These are phyloP conservation scores for Paratilapia polleni DNA, from an alignment of 2,113 vertebrate species.

Conservation along the genomic window DNA sequence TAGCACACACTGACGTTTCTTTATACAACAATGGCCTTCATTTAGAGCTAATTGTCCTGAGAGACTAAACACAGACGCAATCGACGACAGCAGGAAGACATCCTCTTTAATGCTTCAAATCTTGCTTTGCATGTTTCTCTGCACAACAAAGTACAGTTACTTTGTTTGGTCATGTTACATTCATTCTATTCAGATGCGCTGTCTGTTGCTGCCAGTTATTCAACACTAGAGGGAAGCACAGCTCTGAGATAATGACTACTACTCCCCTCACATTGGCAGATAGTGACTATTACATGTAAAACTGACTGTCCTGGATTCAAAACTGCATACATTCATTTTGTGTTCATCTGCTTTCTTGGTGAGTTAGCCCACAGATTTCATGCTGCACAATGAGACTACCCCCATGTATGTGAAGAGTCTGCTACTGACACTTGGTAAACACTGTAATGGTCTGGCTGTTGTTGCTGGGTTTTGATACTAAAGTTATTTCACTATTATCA, in stretches of 20 bases:
- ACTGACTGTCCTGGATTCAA: too few species aligned
- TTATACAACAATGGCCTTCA: neutral
- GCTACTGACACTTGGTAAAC: too few species aligned
- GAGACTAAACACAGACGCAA: neutral
- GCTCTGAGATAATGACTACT: constrained; percentile 12
- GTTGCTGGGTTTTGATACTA: too few species aligned
- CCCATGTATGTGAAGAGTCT: too few species aligned
- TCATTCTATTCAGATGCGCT: neutral
- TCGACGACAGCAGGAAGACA: neutral
- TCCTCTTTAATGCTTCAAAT: neutral
- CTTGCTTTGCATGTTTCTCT: neutral
- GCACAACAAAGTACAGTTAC: neutral
- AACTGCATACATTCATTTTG: too few species aligned
- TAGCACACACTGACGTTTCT: neutral
- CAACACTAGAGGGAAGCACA: constrained; percentile 70
- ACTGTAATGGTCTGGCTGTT: too few species aligned
- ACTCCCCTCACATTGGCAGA: too few species aligned
- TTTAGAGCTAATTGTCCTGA: neutral
- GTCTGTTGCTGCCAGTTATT: neutral
- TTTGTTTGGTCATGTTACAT: neutral
- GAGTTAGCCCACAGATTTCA: too few species aligned
- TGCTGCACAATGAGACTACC: too few species aligned
- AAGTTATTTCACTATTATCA: too few species aligned
- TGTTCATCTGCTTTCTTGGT: too few species aligned
- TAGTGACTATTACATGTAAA: too few species aligned